Percentiles rank a stretch among this genome's conserved stretches.
Conservation (phyloP, 1,140 invertebrate species). For the Gonioctena quinquepunctata region DNA sequence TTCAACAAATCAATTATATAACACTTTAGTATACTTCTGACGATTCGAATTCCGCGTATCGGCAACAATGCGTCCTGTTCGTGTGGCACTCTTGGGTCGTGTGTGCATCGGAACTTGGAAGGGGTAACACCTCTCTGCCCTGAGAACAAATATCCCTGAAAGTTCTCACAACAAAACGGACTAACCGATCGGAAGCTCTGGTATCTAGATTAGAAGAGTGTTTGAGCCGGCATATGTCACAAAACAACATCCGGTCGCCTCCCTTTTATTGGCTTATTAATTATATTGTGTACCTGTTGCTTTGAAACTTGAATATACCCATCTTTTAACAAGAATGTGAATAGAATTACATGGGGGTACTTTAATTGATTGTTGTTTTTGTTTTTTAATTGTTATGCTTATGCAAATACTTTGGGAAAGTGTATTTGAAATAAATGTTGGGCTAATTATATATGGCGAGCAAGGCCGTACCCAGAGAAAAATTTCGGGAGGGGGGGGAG, state of each 20-base stretch:
- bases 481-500: too few relatives aligned
- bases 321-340: background rate
- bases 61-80: background rate
- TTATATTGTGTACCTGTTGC: background rate
- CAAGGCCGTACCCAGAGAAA: too few relatives aligned
- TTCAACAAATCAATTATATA: too few relatives aligned
- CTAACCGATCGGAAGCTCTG: slow-evolving; percentile 8
- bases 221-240: slow-evolving; percentile 10
- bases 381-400: too few relatives aligned
- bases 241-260: slow-evolving; percentile 13
- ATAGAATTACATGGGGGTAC: background rate
- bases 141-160: slow-evolving; percentile 17
- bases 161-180: slow-evolving; percentile 18
- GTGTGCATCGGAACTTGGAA: slow-evolving; percentile 3
- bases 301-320: background rate
- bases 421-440: too few relatives aligned
- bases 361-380: background rate
- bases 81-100: background rate
- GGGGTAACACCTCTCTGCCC: slow-evolving; percentile 7
- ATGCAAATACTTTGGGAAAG: too few relatives aligned
- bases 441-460: too few relatives aligned
- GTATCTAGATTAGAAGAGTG: slow-evolving; percentile 4
- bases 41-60: background rate
- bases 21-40: too few relatives aligned
- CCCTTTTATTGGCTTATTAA: slow-evolving; percentile 1